Evolutionary conservation across 2,797 vertebrate genomes (phyloP), one percentile per base, ranked within the genome.

Genomic region (Molothrus ater): DNA sequence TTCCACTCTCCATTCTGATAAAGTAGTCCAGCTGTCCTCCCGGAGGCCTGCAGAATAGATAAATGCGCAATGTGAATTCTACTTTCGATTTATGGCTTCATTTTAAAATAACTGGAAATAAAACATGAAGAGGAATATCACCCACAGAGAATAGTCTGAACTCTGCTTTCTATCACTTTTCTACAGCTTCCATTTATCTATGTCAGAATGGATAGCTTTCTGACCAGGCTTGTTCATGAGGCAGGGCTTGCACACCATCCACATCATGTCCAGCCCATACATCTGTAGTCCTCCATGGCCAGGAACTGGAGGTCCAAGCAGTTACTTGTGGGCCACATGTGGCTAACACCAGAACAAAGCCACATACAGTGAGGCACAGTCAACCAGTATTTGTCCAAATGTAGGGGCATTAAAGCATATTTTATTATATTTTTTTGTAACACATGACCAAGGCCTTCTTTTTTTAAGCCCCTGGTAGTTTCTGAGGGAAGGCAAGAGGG

Each of bases 101-200:
- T 95, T 95, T 96, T 87, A 92, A 96, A 95, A 95, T 94, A 96
- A 89, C 83, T 92, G 53, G 90, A 96, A 96, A 95, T 93, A 94
- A 96, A 95, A 95, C 50, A 89, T 82, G 80, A 95, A 92, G 76
- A 93, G 34, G 24, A 92, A 60, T 94, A 93, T 88, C 60, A 89
- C 45, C 88, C 73, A 92, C 21, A 56, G 83, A 81, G 90, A 75
- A 36, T 13, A 82, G 78, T 73, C 63, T 92, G 56, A 95, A 93
- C 60, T 89, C 88, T 64, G 53, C 43, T 88, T 93, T 93, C 90
- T 81, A 28, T 95, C 86, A 76, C 38, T 88, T 95, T 92, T 64
- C 40, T 88, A 93, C 64, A 66, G 75, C 79, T 95, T 93, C 80
- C 73, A 75, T 81, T 64, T 91, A 95, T 94, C 81, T 90, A 69